These are phyloP conservation scores for Phaethon lepturus DNA, from an alignment of 2,113 vertebrate genomes.

Conservation along the genomic window DNA sequence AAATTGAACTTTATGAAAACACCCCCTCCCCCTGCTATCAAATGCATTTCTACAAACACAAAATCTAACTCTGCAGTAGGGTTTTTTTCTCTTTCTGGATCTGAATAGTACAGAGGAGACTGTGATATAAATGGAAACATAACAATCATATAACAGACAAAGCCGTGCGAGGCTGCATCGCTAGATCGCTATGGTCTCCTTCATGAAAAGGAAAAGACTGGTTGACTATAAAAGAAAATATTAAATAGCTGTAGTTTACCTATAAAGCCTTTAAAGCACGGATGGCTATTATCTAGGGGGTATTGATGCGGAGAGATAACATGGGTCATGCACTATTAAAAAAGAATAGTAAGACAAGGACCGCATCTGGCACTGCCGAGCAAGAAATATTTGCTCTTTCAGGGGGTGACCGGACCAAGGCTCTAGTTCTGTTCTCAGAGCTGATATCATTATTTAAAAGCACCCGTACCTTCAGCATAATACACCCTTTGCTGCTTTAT, in stretches of 20 bases:
- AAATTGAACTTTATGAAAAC: constrained; percentile 57
- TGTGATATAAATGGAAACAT: constrained; percentile 64
- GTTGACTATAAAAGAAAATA: constrained; percentile 36
- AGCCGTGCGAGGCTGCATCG: constrained; percentile 36
- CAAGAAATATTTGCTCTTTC: constrained; percentile 5
- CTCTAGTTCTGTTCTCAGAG: background rate
- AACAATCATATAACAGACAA: constrained; percentile 64
- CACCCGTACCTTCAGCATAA: background rate
- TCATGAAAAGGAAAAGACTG: constrained; percentile 42
- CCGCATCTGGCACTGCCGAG: background rate
- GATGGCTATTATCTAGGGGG: background rate
- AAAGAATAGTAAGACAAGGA: background rate
- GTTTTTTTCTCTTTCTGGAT: constrained; percentile 23
- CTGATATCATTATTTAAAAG: background rate
- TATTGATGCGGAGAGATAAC: background rate
- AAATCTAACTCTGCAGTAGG: constrained; percentile 31
- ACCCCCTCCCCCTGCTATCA: constrained; percentile 38
- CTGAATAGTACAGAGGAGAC: constrained; percentile 51
- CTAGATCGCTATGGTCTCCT: background rate
- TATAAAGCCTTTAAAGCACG: constrained; percentile 5
- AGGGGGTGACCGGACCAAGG: background rate
- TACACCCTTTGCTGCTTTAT: background rate
- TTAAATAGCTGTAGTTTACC: constrained; percentile 58
- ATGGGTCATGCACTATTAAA: background rate
- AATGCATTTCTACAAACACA: constrained; percentile 64